phyloP scores from a whole-genome alignment of 2,888 invertebrate genomes.

The Eristalis tenax region DNA sequence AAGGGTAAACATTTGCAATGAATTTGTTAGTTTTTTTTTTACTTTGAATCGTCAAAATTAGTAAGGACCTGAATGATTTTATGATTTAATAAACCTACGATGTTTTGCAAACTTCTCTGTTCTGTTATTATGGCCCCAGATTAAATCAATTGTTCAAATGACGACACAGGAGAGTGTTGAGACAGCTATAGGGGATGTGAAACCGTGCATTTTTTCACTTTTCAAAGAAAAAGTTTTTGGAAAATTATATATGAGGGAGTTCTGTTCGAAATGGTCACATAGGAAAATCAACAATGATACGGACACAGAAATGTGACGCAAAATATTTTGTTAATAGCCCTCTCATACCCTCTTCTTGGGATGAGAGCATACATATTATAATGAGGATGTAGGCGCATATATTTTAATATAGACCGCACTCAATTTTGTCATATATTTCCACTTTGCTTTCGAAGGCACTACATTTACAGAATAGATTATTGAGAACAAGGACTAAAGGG shows the following conservation, averaged over 20 bases:
- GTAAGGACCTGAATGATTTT: background rate
- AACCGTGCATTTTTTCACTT: background rate
- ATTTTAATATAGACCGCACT: background rate
- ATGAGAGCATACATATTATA: background rate
- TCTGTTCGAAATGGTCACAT: background rate
- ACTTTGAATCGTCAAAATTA: background rate
- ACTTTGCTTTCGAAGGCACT: background rate
- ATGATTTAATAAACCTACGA: background rate
- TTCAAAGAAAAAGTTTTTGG: background rate
- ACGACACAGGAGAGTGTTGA: background rate
- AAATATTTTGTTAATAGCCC: background rate
- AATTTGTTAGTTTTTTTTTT: slow-evolving; percentile 5
- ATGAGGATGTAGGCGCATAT: background rate
- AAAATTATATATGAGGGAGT: background rate
- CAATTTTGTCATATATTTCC: background rate
- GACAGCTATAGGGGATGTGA: slow-evolving; percentile 3
- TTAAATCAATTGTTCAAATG: background rate
- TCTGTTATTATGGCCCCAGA: background rate
- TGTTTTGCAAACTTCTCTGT: background rate
- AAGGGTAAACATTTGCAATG: slow-evolving; percentile 29
- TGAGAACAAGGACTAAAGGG: background rate
- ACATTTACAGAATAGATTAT: background rate
- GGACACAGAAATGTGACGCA: background rate
- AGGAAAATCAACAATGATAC: background rate
- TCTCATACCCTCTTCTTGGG: background rate